These are phyloP conservation scores for Scaptomyza cyrtandrae DNA, from an alignment of 2,888 invertebrate genomes.

Conservation along the genomic window DNA sequence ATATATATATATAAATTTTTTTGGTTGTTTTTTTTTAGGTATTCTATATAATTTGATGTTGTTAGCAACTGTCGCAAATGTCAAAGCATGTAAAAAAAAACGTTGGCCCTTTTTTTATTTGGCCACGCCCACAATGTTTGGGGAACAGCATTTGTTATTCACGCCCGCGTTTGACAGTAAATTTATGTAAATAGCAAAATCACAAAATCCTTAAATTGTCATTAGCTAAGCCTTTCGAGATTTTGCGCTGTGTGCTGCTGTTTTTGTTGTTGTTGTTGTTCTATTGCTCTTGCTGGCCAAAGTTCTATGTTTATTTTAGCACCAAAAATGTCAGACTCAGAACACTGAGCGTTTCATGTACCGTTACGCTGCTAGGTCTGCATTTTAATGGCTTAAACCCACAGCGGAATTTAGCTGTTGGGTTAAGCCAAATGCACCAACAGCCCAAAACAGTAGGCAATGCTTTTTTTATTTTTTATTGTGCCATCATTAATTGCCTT, in stretches of 20 bases:
- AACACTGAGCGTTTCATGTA: background rate
- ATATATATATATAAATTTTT: too few species aligned
- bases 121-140: too few species aligned
- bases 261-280: background rate
- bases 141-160: conserved; percentile 30
- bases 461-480: conserved; percentile 8
- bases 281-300: background rate
- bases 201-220: conserved; percentile 79
- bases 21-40: background rate
- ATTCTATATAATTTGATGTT: conserved; percentile 47
- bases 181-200: conserved; percentile 77
- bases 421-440: conserved; percentile 14
- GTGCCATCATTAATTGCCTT: conserved; percentile 31
- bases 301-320: conserved; percentile 28
- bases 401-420: conserved; percentile 6
- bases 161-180: conserved; percentile 51
- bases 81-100: conserved; percentile 19
- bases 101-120: conserved; percentile 16
- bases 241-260: conserved; percentile 42
- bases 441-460: conserved; percentile 36
- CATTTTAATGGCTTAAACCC: conserved; percentile 45
- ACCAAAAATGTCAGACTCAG: conserved; percentile 14
- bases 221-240: conserved; percentile 73
- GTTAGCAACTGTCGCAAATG: conserved; percentile 21
- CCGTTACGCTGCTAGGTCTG: background rate